Evolutionary conservation across 1,140 invertebrate species (phyloP).

Genomic region (Paramacrobiotus metropolitanus): DNA sequence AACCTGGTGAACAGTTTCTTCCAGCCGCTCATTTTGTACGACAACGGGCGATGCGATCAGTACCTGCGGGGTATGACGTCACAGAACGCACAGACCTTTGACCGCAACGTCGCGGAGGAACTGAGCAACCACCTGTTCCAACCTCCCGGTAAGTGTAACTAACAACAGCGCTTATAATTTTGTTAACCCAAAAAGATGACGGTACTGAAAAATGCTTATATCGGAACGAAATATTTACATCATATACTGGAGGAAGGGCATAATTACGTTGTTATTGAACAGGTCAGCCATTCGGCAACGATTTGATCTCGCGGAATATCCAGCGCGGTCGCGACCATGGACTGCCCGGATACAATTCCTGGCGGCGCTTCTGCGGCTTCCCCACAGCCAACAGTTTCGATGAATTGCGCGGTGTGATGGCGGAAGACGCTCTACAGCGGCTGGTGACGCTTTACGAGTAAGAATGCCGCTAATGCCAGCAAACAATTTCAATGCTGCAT

Average conservation of each 20-base stretch:
- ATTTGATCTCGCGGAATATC: slow-evolving; percentile 12
- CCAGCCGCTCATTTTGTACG: background rate
- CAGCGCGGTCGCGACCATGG: slow-evolving; percentile 29
- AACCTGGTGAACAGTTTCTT: slow-evolving; percentile 2
- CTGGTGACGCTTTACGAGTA: background rate
- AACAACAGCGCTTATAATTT: too few relatives aligned
- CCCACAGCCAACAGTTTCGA: slow-evolving; percentile 22
- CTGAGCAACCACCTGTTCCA: slow-evolving; percentile 29
- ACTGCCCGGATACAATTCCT: slow-evolving; percentile 27
- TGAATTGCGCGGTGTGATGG: slow-evolving; percentile 34
- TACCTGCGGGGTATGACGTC: slow-evolving; percentile 25
- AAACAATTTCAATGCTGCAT: background rate
- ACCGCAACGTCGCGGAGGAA: slow-evolving; percentile 27
- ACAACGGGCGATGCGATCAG: slow-evolving; percentile 16
- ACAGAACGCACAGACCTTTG: slow-evolving; percentile 26
- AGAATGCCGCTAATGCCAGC: too few relatives aligned
- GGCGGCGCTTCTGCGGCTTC: slow-evolving; percentile 24
- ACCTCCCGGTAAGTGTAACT: slow-evolving; percentile 14
- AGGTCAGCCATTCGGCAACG: slow-evolving; percentile 1
- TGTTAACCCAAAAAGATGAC: too few relatives aligned
- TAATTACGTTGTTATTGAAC: too few relatives aligned
- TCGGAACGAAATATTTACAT: too few relatives aligned
- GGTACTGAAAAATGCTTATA: too few relatives aligned
- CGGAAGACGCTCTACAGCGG: background rate
- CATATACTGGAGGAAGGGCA: too few relatives aligned